Percentiles rank a stretch among this genome's conserved stretches.
Evolutionary conservation across 2,797 vertebrate genomes (phyloP).

Genomic region (Neosalanx taihuensis): DNA sequence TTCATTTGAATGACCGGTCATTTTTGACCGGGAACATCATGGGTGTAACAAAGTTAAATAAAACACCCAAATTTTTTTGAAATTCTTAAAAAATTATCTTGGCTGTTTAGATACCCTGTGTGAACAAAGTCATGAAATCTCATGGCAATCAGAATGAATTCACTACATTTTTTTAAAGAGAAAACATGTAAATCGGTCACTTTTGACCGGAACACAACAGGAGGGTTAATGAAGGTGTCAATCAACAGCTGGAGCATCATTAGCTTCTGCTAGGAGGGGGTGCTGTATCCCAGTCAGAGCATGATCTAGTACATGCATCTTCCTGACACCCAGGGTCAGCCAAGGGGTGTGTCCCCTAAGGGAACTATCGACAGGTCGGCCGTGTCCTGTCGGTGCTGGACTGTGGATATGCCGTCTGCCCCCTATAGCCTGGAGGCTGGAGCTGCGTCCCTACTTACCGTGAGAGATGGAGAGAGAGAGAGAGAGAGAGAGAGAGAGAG

Average conservation of each 20-base stretch:
- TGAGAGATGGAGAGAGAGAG: neutral
- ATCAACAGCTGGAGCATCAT: constrained; percentile 12
- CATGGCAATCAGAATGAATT: no score
- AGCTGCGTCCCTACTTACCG: neutral
- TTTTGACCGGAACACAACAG: no score
- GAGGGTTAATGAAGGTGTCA: constrained; percentile 18
- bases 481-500: neutral
- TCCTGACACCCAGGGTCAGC: neutral
- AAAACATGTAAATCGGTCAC: no score
- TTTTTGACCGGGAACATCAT: no score
- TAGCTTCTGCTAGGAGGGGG: constrained; percentile 3
- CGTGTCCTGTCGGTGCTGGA: constrained; percentile 3
- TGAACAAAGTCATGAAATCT: no score
- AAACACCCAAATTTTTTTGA: no score
- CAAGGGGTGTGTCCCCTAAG: neutral
- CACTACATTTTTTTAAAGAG: no score
- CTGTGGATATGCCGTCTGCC: neutral
- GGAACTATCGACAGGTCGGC: neutral
- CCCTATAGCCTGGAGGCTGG: neutral
- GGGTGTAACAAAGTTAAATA: no score
- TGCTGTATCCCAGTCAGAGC: neutral
- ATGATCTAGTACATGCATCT: constrained; percentile 7
- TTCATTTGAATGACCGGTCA: no score
- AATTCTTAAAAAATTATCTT: no score
- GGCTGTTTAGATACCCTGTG: no score